phyloP scores from a whole-genome alignment of 2,888 invertebrate genomes.

The Eledona agricola region DNA sequence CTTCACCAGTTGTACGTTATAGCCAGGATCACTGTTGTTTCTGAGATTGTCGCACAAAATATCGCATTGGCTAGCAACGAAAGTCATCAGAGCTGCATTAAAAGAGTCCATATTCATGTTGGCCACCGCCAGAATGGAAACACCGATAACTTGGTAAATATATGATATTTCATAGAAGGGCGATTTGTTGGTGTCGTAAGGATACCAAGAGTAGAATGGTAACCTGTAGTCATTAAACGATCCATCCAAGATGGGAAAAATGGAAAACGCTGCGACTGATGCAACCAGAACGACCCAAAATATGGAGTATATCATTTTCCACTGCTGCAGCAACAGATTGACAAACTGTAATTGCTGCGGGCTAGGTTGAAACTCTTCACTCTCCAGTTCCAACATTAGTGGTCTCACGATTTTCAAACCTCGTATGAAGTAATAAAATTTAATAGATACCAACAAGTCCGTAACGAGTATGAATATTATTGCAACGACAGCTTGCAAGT shows the following conservation, averaged over 20 bases:
- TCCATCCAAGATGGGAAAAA: constrained; percentile 34
- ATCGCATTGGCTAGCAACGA: constrained; percentile 2
- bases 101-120: constrained; percentile 4
- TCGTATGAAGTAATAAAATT: constrained; percentile 6
- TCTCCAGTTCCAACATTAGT: constrained; percentile 14
- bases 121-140: constrained; percentile 1
- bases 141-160: constrained; percentile 6
- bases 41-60: constrained; percentile 3
- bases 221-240: constrained; percentile 7
- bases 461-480: constrained; percentile 3
- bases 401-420: not conserved
- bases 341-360: constrained; percentile 20
- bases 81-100: constrained; percentile 5
- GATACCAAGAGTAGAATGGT: constrained; percentile 22
- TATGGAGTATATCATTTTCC: constrained; percentile 19
- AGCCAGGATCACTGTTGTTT: not conserved
- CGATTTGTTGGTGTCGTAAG: constrained; percentile 5
- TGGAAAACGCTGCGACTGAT: constrained; percentile 10
- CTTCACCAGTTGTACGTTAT: not conserved
- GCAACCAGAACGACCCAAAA: constrained; percentile 21
- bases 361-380: constrained; percentile 37
- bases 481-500: constrained; percentile 1
- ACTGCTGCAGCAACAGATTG: constrained; percentile 21
- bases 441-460: constrained; percentile 1
- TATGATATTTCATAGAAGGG: constrained; percentile 13